A percentile compares a stretch with the other conserved stretches of the same genome.
These are phyloP conservation scores for Pseudochirops corinnae DNA, from an alignment of 2,797 vertebrate species.

Conservation along the genomic window DNA sequence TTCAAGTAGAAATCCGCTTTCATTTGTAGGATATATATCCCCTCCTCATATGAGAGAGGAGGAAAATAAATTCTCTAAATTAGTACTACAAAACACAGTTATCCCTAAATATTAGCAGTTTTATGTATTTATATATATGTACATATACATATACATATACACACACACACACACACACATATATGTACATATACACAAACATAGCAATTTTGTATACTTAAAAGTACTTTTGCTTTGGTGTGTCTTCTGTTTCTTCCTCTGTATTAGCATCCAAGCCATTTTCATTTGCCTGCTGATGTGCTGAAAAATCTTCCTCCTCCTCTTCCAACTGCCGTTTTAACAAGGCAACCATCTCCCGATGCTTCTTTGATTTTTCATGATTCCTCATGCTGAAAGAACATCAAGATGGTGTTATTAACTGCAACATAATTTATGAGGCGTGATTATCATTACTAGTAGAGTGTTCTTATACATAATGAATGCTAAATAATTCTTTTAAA, in stretches of 20 bases:
- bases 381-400: conserved; percentile 92
- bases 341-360: conserved; percentile 94
- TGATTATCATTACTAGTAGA: neutral
- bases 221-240: conserved; percentile 90
- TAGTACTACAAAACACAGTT: neutral
- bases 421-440: too few relatives aligned
- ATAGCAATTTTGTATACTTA: conserved; percentile 3
- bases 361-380: conserved; percentile 97
- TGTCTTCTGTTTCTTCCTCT: conserved; percentile 85
- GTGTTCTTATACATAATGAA: neutral
- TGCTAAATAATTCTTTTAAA: neutral
- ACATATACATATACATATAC: neutral
- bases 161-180: too few relatives aligned
- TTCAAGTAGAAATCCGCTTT: neutral
- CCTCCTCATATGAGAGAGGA: neutral
- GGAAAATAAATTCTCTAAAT: conserved; percentile 1
- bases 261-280: conserved; percentile 76
- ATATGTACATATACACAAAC: too few relatives aligned
- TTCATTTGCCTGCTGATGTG: conserved; percentile 75
- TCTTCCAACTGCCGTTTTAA: conserved; percentile 93
- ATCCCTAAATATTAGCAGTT: neutral
- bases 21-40: neutral
- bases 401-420: conserved; percentile 32
- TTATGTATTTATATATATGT: neutral
- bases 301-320: conserved; percentile 88